These are phyloP conservation scores for Ormyrus labotus DNA, from an alignment of 2,888 invertebrate species.

Conservation along the genomic window DNA sequence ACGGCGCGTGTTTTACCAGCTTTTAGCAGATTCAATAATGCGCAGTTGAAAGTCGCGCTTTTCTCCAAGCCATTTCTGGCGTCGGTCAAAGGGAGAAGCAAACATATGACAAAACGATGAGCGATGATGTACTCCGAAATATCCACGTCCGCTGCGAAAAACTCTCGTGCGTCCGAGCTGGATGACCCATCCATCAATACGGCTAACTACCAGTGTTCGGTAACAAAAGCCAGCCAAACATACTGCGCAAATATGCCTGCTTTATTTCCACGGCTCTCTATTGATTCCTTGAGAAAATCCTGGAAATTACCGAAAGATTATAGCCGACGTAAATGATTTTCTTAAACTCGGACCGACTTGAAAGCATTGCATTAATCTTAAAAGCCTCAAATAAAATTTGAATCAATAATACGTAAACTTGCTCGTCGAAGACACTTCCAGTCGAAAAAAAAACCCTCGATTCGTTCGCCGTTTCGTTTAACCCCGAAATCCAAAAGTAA, in stretches of 20 bases:
- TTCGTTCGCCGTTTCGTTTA: too few relatives aligned
- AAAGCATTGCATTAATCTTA: too few relatives aligned
- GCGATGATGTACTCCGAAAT: constrained; percentile 28
- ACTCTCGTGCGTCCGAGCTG: constrained; percentile 27
- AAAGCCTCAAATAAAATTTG: too few relatives aligned
- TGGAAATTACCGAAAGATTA: too few relatives aligned
- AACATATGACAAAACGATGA: constrained; percentile 43
- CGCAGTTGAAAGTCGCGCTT: not conserved
- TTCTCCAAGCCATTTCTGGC: not conserved
- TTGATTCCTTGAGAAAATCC: too few relatives aligned
- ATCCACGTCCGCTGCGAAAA: not conserved
- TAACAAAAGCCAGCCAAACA: constrained; percentile 18
- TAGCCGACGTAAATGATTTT: too few relatives aligned
- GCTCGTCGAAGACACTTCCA: too few relatives aligned
- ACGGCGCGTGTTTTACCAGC: constrained; percentile 9
- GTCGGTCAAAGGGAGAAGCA: not conserved
- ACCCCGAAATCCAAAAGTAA: too few relatives aligned
- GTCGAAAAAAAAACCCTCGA: too few relatives aligned
- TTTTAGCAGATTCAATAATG: constrained; percentile 22
- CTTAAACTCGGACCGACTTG: too few relatives aligned
- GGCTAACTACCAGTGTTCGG: not conserved
- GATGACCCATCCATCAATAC: constrained; percentile 34
- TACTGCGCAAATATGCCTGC: not conserved
- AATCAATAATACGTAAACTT: too few relatives aligned
- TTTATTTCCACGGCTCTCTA: not conserved